Base-by-base conservation (phyloP, 1,140 invertebrate genomes). In the Himalopsyche phryganea region DNA sequence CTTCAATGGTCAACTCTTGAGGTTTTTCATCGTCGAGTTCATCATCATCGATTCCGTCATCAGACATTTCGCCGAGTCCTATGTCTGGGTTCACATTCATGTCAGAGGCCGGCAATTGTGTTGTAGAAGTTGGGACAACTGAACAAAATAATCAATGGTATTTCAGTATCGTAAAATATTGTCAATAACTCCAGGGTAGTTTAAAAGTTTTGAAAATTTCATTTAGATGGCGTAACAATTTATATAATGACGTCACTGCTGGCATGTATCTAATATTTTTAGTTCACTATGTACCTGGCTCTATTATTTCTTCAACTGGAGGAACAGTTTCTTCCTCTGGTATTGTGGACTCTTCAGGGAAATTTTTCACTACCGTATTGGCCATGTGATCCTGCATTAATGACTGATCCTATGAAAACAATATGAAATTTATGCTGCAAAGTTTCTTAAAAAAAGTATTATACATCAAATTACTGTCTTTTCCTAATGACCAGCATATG, bases 1-100 rank as follows among this genome's bases (percentile, higher is more conserved):
- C 83, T 69, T 86, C 68, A 62, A 85, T 68, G 41, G 73, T 75
- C n/a, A 74, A 50, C 49, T 68, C 65, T 69, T 85, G 72, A 49
- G 79, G 68, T 68, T 68, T 72, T 75, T 72, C 69, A n/a, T 68
- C 54, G 42, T 69, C 71, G 46, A 66, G 58, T 36, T 66, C 66
- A 41, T 68, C 67, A 48, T 72, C 67, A 71, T 76, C 71, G 71
- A 80, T 58, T 62, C 79, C 61, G 58, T 67, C 57, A 23, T 71
- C 44, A 6, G 38, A 40, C 15, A 40, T 40, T 15, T 40, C 38
- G 38, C 38, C n/a, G 38, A 15, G 3, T 3, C 23, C 23, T 5
- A 28, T 28, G 23, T 28, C 38, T 4, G 38, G 15, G 11, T 3
- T 40, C n/a, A 40, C n/a, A 11, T 40, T 15, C 3, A 11, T 3